Conservation (phyloP, 2,113 vertebrate genomes). For the Thinocorus orbignyianus region DNA sequence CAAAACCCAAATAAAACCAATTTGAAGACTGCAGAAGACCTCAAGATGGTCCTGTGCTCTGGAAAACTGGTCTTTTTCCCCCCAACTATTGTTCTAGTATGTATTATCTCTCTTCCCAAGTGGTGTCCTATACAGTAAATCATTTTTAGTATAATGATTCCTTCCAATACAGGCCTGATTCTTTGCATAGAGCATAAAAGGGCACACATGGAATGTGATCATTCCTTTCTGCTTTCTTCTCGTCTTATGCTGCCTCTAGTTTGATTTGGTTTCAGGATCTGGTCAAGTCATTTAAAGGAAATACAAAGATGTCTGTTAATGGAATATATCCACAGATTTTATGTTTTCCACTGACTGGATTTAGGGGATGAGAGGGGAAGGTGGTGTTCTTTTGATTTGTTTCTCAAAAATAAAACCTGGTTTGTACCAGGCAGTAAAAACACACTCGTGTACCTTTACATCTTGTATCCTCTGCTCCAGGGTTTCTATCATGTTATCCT, state of each 20-base stretch:
- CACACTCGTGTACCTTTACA: slow-evolving; percentile 72
- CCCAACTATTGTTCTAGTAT: not conserved
- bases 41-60: not conserved
- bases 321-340: not conserved
- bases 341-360: not conserved
- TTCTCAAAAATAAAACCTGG: not conserved
- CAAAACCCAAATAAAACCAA: not conserved
- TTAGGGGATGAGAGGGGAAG: not conserved
- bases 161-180: not conserved
- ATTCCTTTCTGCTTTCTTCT: not conserved
- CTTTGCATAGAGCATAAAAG: not conserved
- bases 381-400: not conserved
- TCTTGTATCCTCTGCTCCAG: slow-evolving; percentile 63
- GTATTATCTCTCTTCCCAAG: not conserved
- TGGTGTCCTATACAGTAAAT: not conserved
- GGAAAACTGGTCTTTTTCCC: not conserved
- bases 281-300: not conserved
- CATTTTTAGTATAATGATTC: not conserved
- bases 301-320: not conserved
- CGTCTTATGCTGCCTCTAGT: not conserved
- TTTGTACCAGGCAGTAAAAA: not conserved
- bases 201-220: not conserved
- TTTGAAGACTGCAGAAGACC: not conserved
- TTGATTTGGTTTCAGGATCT: not conserved
- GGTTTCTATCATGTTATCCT: slow-evolving; percentile 61